Conservation (phyloP, 2,888 invertebrate genomes). For the Augochlorella aurata region DNA sequence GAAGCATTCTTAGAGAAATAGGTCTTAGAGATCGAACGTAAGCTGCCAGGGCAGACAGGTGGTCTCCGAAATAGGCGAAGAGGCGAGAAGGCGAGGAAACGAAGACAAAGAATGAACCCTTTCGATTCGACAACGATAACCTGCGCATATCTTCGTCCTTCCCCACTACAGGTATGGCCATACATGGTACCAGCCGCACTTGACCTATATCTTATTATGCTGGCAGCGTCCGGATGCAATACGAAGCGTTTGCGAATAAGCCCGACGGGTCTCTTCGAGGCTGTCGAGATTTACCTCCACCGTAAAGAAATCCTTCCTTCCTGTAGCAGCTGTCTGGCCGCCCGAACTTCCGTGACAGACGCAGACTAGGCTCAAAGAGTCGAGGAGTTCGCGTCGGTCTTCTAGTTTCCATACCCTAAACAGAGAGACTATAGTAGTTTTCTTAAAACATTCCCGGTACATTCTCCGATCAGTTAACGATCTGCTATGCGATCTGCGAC, state of each 20-base stretch:
- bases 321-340: constrained; percentile 43
- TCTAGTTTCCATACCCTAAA: not conserved
- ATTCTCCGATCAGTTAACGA: not conserved
- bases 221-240: constrained; percentile 79
- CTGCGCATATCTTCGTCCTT: constrained; percentile 61
- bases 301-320: constrained; percentile 64
- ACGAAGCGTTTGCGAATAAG: constrained; percentile 64
- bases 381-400: constrained; percentile 30
- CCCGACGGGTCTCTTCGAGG: constrained; percentile 62
- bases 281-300: constrained; percentile 58
- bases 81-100: constrained; percentile 13
- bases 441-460: not conserved
- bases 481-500: not conserved
- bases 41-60: constrained; percentile 25
- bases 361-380: constrained; percentile 29
- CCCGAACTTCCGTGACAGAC: constrained; percentile 53
- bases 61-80: constrained; percentile 31
- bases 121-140: constrained; percentile 64
- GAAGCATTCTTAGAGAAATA: no score
- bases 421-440: not conserved
- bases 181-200: constrained; percentile 80
- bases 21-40: not conserved
- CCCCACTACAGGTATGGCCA: constrained; percentile 68
- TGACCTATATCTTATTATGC: constrained; percentile 81
- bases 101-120: constrained; percentile 57